These are phyloP conservation scores for Melanostoma mellinum DNA, from an alignment of 2,888 invertebrate species.

Conservation along the genomic window DNA sequence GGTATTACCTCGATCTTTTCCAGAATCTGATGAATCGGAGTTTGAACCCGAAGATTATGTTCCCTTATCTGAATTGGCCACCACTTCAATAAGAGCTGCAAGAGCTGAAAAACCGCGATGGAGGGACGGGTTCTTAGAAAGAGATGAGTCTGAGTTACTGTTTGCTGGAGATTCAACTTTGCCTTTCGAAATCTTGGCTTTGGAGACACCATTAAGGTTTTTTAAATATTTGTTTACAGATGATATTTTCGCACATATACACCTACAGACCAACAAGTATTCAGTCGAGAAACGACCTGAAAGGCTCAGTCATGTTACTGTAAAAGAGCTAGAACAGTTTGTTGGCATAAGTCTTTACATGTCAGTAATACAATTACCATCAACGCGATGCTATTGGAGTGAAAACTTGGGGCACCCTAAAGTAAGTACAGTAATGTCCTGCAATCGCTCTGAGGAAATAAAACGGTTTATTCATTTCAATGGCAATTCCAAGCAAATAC, in stretches of 20 bases:
- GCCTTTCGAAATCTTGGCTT: too few relatives aligned
- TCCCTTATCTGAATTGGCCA: too few relatives aligned
- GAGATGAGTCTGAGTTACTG: too few relatives aligned
- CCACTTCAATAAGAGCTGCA: too few relatives aligned
- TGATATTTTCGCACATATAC: background rate
- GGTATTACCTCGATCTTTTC: too few relatives aligned
- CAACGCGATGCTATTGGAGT: background rate
- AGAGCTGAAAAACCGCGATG: too few relatives aligned
- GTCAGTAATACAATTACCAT: background rate
- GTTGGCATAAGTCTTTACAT: constrained; percentile 1
- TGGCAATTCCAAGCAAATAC: constrained; percentile 76
- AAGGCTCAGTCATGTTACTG: background rate
- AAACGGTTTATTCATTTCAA: constrained; percentile 37
- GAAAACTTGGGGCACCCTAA: background rate
- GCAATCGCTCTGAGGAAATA: constrained; percentile 3
- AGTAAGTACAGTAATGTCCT: background rate
- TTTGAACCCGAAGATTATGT: too few relatives aligned
- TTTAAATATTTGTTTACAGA: too few relatives aligned
- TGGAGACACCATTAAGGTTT: too few relatives aligned
- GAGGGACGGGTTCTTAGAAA: too few relatives aligned
- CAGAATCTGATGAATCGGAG: too few relatives aligned
- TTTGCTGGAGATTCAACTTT: too few relatives aligned
- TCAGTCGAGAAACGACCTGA: background rate
- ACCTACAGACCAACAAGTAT: background rate
- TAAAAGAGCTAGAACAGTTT: background rate